phyloP scores from a whole-genome alignment of 2,888 invertebrate species.

The Bugulina stolonifera region DNA sequence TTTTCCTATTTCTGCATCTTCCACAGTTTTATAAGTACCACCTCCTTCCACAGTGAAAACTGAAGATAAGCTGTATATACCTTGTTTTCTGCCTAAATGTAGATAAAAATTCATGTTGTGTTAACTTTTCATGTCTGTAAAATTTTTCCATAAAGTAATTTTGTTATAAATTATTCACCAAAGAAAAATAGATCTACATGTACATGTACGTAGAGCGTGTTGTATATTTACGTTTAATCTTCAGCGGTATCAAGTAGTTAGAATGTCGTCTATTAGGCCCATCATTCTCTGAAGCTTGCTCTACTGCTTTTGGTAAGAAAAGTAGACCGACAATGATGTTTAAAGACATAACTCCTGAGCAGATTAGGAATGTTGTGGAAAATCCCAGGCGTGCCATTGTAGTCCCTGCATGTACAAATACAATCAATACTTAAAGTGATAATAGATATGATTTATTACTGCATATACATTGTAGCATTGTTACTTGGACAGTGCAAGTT shows the following conservation, averaged over 20 bases:
- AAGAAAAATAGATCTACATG: too few relatives aligned
- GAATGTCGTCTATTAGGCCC: too few relatives aligned
- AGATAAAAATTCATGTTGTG: too few relatives aligned
- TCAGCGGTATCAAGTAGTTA: neutral
- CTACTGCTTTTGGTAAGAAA: neutral
- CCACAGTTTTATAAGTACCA: neutral
- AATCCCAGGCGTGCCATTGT: neutral
- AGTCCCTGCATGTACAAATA: too few relatives aligned
- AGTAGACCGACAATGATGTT: neutral
- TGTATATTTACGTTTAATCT: neutral
- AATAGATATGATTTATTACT: too few relatives aligned
- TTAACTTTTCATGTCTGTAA: too few relatives aligned
- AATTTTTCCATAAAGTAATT: too few relatives aligned
- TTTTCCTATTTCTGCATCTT: too few relatives aligned
- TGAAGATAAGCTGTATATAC: neutral
- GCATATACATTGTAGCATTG: too few relatives aligned
- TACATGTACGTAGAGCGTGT: too few relatives aligned
- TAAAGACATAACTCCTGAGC: neutral
- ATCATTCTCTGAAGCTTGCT: neutral
- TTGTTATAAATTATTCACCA: neutral
- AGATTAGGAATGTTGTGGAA: neutral
- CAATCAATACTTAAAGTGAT: too few relatives aligned
- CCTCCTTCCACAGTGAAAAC: neutral
- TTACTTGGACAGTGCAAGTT: too few relatives aligned
- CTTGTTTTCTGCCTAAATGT: constrained; percentile 23